Conservation (phyloP, 1,140 invertebrate genomes). For the Drosophila ambigua region DNA sequence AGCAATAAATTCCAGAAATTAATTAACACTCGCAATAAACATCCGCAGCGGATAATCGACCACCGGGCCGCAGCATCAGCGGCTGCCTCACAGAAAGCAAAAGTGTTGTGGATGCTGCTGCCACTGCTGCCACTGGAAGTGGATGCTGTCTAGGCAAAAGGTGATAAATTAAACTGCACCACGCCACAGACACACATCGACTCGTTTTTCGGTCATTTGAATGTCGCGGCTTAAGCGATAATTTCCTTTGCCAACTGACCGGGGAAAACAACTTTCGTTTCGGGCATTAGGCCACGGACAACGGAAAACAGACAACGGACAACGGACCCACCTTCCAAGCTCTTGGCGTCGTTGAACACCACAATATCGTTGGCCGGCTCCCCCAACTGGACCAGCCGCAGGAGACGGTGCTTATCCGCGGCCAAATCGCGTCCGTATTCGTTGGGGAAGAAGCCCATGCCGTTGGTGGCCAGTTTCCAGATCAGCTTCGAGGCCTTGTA, state of each 20-base stretch:
- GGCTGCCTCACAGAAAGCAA: neutral
- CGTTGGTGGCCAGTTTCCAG: constrained; percentile 79
- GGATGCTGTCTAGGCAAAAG: constrained; percentile 33
- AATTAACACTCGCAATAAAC: constrained; percentile 58
- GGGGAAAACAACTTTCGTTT: constrained; percentile 43
- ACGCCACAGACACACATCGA: neutral
- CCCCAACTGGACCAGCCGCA: constrained; percentile 71
- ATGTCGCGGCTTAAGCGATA: constrained; percentile 18
- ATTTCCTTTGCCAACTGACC: constrained; percentile 13
- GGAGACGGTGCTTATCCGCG: constrained; percentile 46
- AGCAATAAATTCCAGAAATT: constrained; percentile 51
- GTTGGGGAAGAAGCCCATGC: constrained; percentile 76
- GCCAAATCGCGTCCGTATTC: constrained; percentile 65
- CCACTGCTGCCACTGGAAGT: too few species aligned
- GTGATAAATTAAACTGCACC: constrained; percentile 35
- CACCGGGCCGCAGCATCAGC: neutral
- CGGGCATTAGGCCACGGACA: neutral
- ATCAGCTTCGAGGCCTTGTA: constrained; percentile 74
- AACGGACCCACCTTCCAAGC: constrained; percentile 67
- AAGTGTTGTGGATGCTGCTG: too few species aligned
- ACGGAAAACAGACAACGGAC: too few species aligned
- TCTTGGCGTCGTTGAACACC: constrained; percentile 75
- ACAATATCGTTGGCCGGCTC: constrained; percentile 71
- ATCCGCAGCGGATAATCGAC: constrained; percentile 43
- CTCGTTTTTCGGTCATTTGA: constrained; percentile 18